These are phyloP conservation scores for Dynastes maya DNA, from an alignment of 2,888 invertebrate species.

Conservation along the genomic window DNA sequence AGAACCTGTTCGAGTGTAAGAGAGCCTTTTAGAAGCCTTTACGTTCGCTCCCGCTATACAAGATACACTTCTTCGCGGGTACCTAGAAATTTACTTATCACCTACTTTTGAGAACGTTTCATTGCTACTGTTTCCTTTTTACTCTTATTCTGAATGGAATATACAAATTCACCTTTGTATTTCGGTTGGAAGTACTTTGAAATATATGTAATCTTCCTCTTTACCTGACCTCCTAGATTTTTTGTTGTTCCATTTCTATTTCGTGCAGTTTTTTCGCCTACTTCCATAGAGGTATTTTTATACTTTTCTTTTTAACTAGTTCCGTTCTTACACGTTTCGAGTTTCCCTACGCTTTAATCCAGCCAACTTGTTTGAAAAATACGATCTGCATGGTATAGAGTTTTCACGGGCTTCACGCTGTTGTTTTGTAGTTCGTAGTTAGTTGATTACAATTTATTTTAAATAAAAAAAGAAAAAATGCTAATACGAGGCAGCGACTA, in stretches of 20 bases:
- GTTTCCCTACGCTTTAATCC: no score
- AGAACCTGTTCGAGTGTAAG: no score
- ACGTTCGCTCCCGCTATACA: not conserved
- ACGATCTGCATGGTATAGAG: not conserved
- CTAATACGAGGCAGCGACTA: no score
- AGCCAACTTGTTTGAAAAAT: no score
- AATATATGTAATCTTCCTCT: no score
- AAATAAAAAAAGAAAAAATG: not conserved
- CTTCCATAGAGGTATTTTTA: not conserved
- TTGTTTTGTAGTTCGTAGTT: no score
- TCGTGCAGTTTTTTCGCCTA: not conserved
- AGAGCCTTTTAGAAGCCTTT: not conserved
- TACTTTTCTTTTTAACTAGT: not conserved
- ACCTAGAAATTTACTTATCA: conserved; percentile 1
- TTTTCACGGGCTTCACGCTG: not conserved
- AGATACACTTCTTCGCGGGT: not conserved
- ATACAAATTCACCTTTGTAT: no score
- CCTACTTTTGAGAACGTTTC: not conserved
- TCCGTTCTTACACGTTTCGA: not conserved
- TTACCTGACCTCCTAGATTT: no score
- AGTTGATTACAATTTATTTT: not conserved
- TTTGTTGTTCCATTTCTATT: not conserved
- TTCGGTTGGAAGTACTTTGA: no score
- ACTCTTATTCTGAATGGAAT: no score
- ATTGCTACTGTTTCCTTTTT: no score